phyloP scores from a whole-genome alignment of 2,888 invertebrate genomes.

The Deilephila porcellus region DNA sequence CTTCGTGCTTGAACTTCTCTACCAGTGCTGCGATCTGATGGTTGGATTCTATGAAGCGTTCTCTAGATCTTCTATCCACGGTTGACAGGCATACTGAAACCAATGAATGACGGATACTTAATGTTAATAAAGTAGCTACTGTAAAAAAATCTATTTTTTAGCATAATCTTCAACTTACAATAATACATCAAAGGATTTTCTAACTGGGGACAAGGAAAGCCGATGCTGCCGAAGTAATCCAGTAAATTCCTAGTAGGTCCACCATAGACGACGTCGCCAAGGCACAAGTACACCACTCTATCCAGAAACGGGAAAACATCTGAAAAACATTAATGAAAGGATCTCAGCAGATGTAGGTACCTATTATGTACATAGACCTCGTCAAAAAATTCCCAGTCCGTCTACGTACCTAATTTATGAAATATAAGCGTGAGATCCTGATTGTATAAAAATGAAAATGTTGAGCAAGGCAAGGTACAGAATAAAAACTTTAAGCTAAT shows the following conservation, averaged over 20 bases:
- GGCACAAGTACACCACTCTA: conserved; percentile 94
- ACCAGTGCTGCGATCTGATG: conserved; percentile 96
- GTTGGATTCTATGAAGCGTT: conserved; percentile 96
- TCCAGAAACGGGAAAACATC: conserved; percentile 98
- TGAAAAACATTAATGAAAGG: conserved; percentile 54
- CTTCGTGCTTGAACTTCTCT: conserved; percentile 95
- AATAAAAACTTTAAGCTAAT: no score
- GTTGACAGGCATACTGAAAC: conserved; percentile 85
- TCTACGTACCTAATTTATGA: no score
- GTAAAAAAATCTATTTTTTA: no score
- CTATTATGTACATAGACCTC: no score
- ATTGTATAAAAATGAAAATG: no score
- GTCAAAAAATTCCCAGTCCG: no score
- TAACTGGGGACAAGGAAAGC: conserved; percentile 97
- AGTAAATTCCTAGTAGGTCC: conserved; percentile 96
- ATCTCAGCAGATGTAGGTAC: no score
- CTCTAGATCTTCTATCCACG: conserved; percentile 89
- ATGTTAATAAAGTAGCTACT: no score
- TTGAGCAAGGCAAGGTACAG: no score
- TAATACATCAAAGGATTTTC: conserved; percentile 99
- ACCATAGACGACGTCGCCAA: conserved; percentile 96
- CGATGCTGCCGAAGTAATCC: conserved; percentile 97
- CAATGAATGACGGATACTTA: not conserved
- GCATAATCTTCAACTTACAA: conserved; percentile 84
- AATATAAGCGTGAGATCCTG: no score